phyloP scores from a whole-genome alignment of 2,113 vertebrate species.

The Brachionichthys hirsutus region DNA sequence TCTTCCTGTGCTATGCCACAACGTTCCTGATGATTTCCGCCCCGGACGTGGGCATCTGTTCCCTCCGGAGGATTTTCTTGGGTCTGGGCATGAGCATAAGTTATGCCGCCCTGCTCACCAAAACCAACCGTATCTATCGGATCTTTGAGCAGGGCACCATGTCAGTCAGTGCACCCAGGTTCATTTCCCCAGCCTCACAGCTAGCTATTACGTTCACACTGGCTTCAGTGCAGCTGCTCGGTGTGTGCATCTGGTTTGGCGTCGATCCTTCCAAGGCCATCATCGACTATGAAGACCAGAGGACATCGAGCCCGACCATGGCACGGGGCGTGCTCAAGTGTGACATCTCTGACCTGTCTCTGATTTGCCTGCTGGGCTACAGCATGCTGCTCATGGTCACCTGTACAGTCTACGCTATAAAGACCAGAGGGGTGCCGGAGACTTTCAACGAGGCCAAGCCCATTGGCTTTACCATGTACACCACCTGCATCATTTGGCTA shows the following conservation, averaged over 20 bases:
- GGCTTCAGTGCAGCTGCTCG: conserved; percentile 78
- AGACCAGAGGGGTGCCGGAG: conserved; percentile 96
- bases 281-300: conserved; percentile 79
- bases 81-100: conserved; percentile 82
- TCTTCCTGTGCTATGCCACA: conserved; percentile 80
- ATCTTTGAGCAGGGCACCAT: conserved; percentile 80
- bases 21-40: conserved; percentile 81
- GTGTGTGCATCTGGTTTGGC: conserved; percentile 79
- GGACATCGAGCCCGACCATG: conserved; percentile 68
- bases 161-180: conserved; percentile 75
- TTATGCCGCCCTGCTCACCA: conserved; percentile 80
- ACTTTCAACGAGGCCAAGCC: conserved; percentile 99
- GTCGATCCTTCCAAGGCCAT: conserved; percentile 77
- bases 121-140: conserved; percentile 80
- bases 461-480: conserved; percentile 88
- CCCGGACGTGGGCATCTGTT: conserved; percentile 77
- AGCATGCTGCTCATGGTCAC: conserved; percentile 99
- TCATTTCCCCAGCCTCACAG: conserved; percentile 79
- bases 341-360: conserved; percentile 81
- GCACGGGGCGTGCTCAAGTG: conserved; percentile 78
- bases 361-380: conserved; percentile 96
- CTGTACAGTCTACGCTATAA: conserved; percentile 89
- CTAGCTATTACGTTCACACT: conserved; percentile 77
- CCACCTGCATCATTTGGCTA: conserved; percentile 81
- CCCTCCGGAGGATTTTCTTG: conserved; percentile 77